Conservation (phyloP, 2,113 vertebrate species). For the Petroica traversi region DNA sequence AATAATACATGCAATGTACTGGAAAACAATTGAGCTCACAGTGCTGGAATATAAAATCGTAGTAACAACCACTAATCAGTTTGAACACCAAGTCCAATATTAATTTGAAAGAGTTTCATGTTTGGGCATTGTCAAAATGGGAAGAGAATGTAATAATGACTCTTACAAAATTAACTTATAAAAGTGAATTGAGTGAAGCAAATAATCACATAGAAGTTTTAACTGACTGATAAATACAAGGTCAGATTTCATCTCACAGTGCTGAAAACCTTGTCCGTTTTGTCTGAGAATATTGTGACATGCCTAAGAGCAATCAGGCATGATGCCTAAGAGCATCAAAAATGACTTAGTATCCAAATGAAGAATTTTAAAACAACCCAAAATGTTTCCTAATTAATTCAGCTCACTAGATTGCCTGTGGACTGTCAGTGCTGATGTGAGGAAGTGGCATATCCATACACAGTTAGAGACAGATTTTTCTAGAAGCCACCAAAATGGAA, state of each 20-base stretch:
- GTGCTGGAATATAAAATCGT: neutral
- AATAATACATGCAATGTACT: neutral
- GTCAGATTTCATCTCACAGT: neutral
- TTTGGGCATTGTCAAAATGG: neutral
- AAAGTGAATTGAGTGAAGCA: neutral
- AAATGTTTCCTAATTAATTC: neutral
- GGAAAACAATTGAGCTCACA: neutral
- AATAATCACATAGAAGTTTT: neutral
- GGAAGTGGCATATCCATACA: neutral
- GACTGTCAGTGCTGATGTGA: neutral
- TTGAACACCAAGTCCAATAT: neutral
- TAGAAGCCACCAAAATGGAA: neutral
- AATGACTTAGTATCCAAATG: neutral
- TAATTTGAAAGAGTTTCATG: neutral
- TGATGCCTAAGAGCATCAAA: neutral
- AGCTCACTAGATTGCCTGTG: neutral
- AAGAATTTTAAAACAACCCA: neutral
- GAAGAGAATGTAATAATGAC: neutral
- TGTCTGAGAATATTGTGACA: neutral
- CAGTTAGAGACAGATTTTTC: neutral
- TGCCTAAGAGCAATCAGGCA: neutral
- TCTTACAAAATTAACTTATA: neutral
- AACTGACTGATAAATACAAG: neutral
- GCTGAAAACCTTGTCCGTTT: neutral
- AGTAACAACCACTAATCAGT: neutral